Base-by-base conservation (phyloP, 1,140 invertebrate genomes). In the Carposina sasakii region DNA sequence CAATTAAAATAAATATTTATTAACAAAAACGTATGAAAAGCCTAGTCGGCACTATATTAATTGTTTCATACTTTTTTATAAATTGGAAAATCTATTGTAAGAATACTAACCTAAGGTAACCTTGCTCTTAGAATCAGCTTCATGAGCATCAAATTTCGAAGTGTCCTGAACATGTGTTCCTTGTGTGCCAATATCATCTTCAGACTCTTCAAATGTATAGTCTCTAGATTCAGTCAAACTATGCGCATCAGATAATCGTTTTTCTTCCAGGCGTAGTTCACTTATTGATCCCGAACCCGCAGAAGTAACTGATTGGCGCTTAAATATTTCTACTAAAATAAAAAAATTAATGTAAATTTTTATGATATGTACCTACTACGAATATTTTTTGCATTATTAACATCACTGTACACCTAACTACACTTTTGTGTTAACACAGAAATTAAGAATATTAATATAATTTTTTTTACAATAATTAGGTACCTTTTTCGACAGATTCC, bases 121-220 rank as follows among this genome's bases (percentile, higher is more conserved):
- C 54, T 58, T 67, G n/a, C 57, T 50, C 54, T 65, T 73, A 5
- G 39, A 22, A 28, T 75, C 67, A 20, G 34, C 33, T 47, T 81
- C 72, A 49, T 56, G 41, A 28, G 46, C 39, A 40, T 77, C 76
- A 26, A 55, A 6, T 51, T 68, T 78, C 23, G 76, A 71, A 52
- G 57, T 58, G 24, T 60, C 45, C 58, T 81, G 74, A 20, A 77
- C 63, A 36, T 83, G 75, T 3, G 74, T 79, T 28, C 73, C 77
- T 59, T 81, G 73, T 9, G 75, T 72, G 34, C 63, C 71, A 44
- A 85, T 85, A 48, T 84, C 83, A 48, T 86, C 85, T 70, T 86
- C 85, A 3, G 85, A 86, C 63, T 86, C 85, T 60, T 86, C 85
- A 56, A 86, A 86, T 2, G 85, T 86, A 48, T 86, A 86, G 57